phyloP scores from a whole-genome alignment of 2,888 invertebrate genomes.

The Cinara cedri region DNA sequence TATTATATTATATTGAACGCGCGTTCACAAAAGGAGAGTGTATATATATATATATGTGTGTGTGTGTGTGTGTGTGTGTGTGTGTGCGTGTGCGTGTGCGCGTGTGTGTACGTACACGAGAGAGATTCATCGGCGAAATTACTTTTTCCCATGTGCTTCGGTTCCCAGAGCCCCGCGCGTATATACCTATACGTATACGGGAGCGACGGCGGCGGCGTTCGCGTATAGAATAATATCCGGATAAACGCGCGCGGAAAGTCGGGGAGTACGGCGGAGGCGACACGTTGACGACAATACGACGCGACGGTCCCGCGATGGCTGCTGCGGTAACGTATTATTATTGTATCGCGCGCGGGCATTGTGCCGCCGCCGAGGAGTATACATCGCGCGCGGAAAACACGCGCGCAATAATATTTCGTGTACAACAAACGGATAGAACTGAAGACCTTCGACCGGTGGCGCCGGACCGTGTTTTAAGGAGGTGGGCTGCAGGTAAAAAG shows the following conservation, averaged over 20 bases:
- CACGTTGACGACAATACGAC: background rate
- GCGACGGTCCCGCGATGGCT: background rate
- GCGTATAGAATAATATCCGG: background rate
- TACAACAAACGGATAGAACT: no score
- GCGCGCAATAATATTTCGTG: no score
- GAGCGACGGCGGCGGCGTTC: background rate
- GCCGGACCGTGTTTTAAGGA: no score
- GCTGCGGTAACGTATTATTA: background rate
- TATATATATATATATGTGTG: no score
- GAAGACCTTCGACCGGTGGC: no score
- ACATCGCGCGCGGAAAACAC: no score
- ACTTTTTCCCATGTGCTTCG: conserved; percentile 53
- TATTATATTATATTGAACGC: background rate
- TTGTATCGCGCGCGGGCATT: background rate
- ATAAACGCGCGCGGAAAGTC: conserved; percentile 18
- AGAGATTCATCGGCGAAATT: conserved; percentile 46
- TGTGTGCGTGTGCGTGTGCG: no score
- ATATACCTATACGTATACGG: no score
- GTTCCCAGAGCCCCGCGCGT: conserved; percentile 20
- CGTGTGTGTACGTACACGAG: background rate
- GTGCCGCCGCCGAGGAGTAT: no score
- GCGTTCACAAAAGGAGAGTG: conserved; percentile 18
- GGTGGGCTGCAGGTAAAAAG: no score
- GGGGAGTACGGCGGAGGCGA: background rate
- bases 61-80: no score